These are phyloP conservation scores for Sphenodon punctatus DNA, from an alignment of 2,797 vertebrate species.

Conservation along the genomic window DNA sequence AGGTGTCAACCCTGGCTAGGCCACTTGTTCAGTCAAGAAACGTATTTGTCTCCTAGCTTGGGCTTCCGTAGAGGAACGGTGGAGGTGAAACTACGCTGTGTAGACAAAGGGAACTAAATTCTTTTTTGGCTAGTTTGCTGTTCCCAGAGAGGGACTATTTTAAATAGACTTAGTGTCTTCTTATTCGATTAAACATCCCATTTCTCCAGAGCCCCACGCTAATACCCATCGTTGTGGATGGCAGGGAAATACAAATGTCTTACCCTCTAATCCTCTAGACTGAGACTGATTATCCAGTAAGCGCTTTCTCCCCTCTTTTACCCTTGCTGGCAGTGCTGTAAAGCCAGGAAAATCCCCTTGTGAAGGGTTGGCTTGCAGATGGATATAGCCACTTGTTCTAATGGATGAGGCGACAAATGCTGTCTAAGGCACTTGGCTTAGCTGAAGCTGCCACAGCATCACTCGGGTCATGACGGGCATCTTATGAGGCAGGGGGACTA, in stretches of 20 bases:
- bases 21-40: not conserved
- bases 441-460: not conserved
- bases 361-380: not conserved
- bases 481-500: not conserved
- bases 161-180: not conserved
- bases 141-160: rapidly evolving
- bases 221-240: not conserved
- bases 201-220: not conserved
- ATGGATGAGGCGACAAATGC: rapidly evolving
- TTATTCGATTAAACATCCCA: not conserved
- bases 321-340: not conserved
- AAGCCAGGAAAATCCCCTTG: not conserved
- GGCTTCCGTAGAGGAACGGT: not conserved
- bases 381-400: not conserved
- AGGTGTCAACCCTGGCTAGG: too few relatives aligned
- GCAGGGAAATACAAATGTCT: not conserved
- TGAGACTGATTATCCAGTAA: not conserved
- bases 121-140: not conserved
- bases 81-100: not conserved
- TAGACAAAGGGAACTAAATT: not conserved
- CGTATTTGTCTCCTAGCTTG: not conserved
- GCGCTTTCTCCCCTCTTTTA: not conserved
- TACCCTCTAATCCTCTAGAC: not conserved
- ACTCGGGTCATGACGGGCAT: not conserved
- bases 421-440: not conserved